Conservation (phyloP, 2,797 vertebrate genomes). For the Diglossa cyanea region DNA sequence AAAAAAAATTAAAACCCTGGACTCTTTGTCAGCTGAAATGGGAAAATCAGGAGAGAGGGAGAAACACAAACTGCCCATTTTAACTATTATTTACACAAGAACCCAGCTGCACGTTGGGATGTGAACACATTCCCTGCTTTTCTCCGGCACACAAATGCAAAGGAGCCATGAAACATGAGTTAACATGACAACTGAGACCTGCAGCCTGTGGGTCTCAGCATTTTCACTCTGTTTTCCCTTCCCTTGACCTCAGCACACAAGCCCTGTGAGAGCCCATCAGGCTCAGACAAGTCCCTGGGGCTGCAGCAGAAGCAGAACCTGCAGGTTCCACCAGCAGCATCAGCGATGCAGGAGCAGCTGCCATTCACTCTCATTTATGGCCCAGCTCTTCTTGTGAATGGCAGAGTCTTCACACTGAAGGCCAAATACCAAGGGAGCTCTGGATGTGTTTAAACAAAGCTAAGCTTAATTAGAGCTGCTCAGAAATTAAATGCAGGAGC, state of each 20-base stretch:
- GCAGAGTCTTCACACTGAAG: neutral
- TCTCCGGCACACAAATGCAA: neutral
- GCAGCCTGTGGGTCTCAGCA: neutral
- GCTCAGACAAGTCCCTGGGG: neutral
- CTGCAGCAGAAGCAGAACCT: neutral
- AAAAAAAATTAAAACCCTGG: neutral
- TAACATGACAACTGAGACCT: neutral
- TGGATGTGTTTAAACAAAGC: constrained; percentile 25
- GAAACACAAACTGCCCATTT: neutral
- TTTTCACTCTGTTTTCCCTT: neutral
- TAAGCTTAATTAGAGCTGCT: constrained; percentile 31
- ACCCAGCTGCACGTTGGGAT: neutral
- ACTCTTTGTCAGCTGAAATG: neutral
- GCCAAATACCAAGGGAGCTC: constrained; percentile 10
- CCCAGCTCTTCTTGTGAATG: neutral
- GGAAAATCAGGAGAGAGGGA: neutral
- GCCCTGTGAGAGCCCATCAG: neutral
- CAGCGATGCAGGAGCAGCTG: neutral
- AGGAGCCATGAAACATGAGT: fast-evolving
- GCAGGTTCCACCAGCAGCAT: neutral
- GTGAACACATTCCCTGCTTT: neutral
- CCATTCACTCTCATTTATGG: fast-evolving
- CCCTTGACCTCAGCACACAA: neutral
- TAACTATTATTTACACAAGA: neutral
- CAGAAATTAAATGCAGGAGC: constrained; percentile 24